These are phyloP conservation scores for Diplodus sargus DNA, from an alignment of 2,797 vertebrate species.

Conservation along the genomic window DNA sequence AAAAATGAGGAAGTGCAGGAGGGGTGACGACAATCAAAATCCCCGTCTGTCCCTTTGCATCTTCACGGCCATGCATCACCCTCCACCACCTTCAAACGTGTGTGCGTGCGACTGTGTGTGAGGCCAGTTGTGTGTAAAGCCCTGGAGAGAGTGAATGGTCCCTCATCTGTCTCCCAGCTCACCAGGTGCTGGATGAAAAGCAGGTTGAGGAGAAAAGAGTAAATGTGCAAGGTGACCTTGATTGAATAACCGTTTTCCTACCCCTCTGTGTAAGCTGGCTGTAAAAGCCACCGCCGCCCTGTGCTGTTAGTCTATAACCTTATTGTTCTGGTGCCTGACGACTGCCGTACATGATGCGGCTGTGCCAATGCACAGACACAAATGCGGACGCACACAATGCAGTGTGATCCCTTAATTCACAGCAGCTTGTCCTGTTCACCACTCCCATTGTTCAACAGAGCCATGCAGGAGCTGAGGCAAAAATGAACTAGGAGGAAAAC, in stretches of 20 bases:
- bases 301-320: slow-evolving; percentile 11
- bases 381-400: neutral
- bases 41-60: slow-evolving; percentile 89
- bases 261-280: slow-evolving; percentile 41
- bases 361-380: slow-evolving; percentile 20
- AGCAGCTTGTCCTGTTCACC: slow-evolving; percentile 52
- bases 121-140: slow-evolving; percentile 65
- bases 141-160: slow-evolving; percentile 67
- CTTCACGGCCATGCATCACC: slow-evolving; percentile 91
- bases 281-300: slow-evolving; percentile 32
- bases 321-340: slow-evolving; percentile 27
- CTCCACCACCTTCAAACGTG: slow-evolving; percentile 64
- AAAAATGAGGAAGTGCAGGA: slow-evolving; percentile 37
- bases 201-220: slow-evolving; percentile 74
- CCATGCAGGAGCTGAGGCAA: slow-evolving; percentile 28
- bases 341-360: slow-evolving; percentile 18
- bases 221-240: slow-evolving; percentile 78
- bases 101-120: slow-evolving; percentile 29
- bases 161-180: slow-evolving; percentile 72
- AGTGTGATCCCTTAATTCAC: slow-evolving; percentile 46
- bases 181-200: slow-evolving; percentile 73
- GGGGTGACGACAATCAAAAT: slow-evolving; percentile 75
- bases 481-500: slow-evolving; percentile 38
- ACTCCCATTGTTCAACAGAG: slow-evolving; percentile 44
- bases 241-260: slow-evolving; percentile 57